A percentile compares a stretch with the other conserved stretches of the same genome.
These are phyloP conservation scores for Scomber japonicus DNA, from an alignment of 2,113 vertebrate genomes.

Conservation along the genomic window DNA sequence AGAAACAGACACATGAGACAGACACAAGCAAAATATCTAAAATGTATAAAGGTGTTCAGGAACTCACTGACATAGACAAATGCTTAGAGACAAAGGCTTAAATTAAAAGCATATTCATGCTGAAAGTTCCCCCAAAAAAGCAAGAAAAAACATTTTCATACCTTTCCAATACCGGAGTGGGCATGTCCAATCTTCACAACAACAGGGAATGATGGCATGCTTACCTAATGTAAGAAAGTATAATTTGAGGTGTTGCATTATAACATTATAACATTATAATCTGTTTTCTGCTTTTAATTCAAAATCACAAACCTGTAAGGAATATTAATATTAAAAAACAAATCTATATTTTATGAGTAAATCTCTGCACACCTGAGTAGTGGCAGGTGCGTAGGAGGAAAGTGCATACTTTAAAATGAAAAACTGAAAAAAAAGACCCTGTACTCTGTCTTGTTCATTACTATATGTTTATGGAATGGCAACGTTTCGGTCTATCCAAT, in stretches of 20 bases:
- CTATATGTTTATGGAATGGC: too few species aligned
- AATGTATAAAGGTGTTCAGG: not conserved
- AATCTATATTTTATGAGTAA: too few species aligned
- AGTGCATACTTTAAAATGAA: too few species aligned
- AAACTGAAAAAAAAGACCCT: too few species aligned
- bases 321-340: too few species aligned
- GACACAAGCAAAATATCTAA: not conserved
- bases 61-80: not conserved
- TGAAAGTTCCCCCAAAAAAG: not conserved
- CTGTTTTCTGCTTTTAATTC: not conserved
- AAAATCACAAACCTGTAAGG: too few species aligned
- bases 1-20: constrained; percentile 19
- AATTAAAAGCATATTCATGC: too few species aligned
- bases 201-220: constrained; percentile 96
- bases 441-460: too few species aligned
- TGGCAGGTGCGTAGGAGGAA: too few species aligned
- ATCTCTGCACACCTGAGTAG: too few species aligned
- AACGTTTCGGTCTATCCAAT: too few species aligned
- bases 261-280: not conserved
- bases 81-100: too few species aligned
- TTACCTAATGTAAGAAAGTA: constrained; percentile 63
- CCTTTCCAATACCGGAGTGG: constrained; percentile 99
- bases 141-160: constrained; percentile 64
- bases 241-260: not conserved
- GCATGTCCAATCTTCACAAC: constrained; percentile 99